These are phyloP conservation scores for Gadopsis bispinosus DNA, from an alignment of 2,797 vertebrate species.

Conservation along the genomic window DNA sequence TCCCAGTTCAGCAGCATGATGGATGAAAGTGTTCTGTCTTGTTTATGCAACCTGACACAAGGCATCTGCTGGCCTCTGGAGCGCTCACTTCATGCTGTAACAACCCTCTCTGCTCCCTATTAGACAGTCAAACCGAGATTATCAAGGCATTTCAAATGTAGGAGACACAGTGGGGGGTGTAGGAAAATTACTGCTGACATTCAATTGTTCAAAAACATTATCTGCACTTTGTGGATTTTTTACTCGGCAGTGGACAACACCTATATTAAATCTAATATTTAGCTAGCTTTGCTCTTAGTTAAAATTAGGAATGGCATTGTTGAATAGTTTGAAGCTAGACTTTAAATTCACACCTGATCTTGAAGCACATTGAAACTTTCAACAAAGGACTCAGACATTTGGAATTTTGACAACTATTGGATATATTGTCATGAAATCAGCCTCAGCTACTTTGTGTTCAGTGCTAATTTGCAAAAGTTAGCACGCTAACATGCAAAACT, in stretches of 20 bases:
- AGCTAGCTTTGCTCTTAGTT: neutral
- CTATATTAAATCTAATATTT: neutral
- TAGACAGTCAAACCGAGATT: constrained; percentile 54
- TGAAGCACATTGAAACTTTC: neutral
- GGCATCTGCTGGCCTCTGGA: constrained; percentile 79
- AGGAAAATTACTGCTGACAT: constrained; percentile 17
- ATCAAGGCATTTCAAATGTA: constrained; percentile 46
- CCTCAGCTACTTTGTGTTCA: neutral
- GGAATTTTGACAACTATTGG: neutral
- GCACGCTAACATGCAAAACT: neutral
- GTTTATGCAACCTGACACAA: constrained; percentile 84
- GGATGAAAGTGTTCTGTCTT: constrained; percentile 81
- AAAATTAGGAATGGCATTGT: neutral
- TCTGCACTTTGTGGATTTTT: constrained; percentile 14
- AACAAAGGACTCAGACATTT: neutral
- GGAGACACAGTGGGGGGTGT: constrained; percentile 20
- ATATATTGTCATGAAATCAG: neutral
- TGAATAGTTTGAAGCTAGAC: neutral
- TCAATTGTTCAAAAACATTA: constrained; percentile 8
- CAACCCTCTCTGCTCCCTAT: constrained; percentile 43
- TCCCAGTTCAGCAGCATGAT: constrained; percentile 76
- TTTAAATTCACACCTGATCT: neutral
- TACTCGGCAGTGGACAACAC: neutral
- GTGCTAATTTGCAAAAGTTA: neutral
- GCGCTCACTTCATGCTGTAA: constrained; percentile 57